phyloP scores from a whole-genome alignment of 2,888 invertebrate genomes.

The Blastobasis lacticolella region DNA sequence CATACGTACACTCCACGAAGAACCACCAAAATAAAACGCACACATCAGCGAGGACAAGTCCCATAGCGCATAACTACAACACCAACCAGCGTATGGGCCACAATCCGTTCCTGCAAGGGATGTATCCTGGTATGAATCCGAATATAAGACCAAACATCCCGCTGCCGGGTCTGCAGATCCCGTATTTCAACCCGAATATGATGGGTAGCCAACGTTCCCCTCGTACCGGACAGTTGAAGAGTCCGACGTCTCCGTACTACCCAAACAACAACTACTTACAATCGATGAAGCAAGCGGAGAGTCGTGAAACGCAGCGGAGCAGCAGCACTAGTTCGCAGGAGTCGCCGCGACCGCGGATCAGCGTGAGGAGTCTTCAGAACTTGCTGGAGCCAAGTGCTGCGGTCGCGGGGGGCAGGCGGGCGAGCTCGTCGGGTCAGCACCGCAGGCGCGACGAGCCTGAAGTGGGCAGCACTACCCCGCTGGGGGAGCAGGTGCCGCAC shows the following conservation, averaged over 20 bases:
- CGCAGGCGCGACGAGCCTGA: constrained; percentile 74
- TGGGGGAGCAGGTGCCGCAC: constrained; percentile 59
- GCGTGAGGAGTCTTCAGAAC: constrained; percentile 77
- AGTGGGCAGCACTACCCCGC: constrained; percentile 78
- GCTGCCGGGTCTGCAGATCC: constrained; percentile 52
- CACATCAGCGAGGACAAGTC: constrained; percentile 66
- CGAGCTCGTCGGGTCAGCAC: constrained; percentile 54
- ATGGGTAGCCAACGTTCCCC: constrained; percentile 53
- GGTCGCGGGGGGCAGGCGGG: constrained; percentile 37
- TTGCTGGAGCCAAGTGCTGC: constrained; percentile 71
- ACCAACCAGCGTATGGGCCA: constrained; percentile 45
- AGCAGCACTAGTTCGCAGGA: constrained; percentile 46
- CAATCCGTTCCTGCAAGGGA: constrained; percentile 49
- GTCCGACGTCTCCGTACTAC: constrained; percentile 59
- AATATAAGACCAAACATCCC: constrained; percentile 50
- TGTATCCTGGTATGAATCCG: constrained; percentile 55
- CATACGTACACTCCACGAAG: constrained; percentile 60
- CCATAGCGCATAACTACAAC: constrained; percentile 60
- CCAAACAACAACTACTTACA: constrained; percentile 63
- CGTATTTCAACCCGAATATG: constrained; percentile 55
- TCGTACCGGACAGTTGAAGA: constrained; percentile 49
- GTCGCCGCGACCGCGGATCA: constrained; percentile 74
- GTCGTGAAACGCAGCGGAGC: constrained; percentile 32
- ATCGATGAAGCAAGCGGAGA: constrained; percentile 48
- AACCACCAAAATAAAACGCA: constrained; percentile 53